These are phyloP conservation scores for Hemibagrus wyckioides DNA, from an alignment of 2,113 vertebrate genomes.

Conservation along the genomic window DNA sequence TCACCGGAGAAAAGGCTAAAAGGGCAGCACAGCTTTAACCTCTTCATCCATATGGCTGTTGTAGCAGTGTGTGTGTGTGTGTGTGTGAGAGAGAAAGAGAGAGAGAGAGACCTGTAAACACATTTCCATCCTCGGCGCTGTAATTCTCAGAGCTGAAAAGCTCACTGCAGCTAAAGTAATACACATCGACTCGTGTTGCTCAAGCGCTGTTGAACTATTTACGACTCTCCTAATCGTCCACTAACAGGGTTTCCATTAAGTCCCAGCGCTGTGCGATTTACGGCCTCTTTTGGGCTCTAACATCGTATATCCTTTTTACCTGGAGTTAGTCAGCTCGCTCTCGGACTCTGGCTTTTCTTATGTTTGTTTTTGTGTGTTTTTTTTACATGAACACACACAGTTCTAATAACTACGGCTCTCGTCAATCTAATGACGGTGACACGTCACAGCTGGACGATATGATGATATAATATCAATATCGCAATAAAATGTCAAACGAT, in stretches of 20 bases:
- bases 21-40: not conserved
- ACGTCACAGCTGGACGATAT: not conserved
- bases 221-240: slow-evolving; percentile 44
- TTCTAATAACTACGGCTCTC: not conserved
- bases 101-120: not conserved
- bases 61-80: not conserved
- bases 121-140: not conserved
- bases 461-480: not conserved
- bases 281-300: slow-evolving; percentile 12
- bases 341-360: not conserved
- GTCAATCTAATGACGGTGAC: not conserved
- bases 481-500: not conserved
- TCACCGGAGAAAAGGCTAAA: not conserved
- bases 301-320: not conserved
- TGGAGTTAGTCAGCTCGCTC: not conserved
- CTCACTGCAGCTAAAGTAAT: slow-evolving; percentile 28
- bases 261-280: slow-evolving; percentile 18
- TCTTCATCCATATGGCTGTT: not conserved
- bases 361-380: not conserved
- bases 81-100: not conserved
- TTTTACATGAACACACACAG: not conserved
- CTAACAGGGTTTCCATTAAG: slow-evolving; percentile 37
- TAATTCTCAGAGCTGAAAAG: slow-evolving; percentile 1
- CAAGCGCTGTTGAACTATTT: slow-evolving; percentile 36
- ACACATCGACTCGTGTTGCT: slow-evolving; percentile 20